phyloP scores from a whole-genome alignment of 1,140 invertebrate genomes.

The Portunus trituberculatus region DNA sequence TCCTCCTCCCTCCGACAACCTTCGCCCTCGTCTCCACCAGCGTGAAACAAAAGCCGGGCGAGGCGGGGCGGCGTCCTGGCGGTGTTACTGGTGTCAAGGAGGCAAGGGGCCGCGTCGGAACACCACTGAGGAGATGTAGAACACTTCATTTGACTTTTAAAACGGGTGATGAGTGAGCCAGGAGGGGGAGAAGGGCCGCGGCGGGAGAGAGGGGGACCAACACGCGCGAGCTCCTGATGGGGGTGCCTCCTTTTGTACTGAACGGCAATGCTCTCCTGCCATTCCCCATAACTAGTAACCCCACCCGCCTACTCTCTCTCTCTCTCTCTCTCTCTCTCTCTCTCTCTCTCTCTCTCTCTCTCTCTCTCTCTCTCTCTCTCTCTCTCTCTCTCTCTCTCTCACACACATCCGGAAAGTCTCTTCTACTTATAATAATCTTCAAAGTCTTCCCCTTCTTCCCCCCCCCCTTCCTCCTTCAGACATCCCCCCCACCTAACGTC shows the following conservation, averaged over 20 bases:
- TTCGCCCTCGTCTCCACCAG: slow-evolving; percentile 16
- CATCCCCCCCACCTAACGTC: too few relatives aligned
- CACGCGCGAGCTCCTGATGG: not conserved
- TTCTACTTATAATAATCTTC: too few relatives aligned
- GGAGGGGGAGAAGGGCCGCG: not conserved
- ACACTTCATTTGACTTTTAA: slow-evolving; percentile 23
- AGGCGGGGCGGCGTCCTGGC: not conserved
- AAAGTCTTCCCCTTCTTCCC: not conserved
- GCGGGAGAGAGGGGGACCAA: not conserved
- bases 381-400: not conserved
- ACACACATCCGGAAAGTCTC: not conserved
- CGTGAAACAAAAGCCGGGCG: slow-evolving; percentile 9
- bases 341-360: not conserved
- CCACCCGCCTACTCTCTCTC: slow-evolving; percentile 26
- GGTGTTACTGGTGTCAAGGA: not conserved
- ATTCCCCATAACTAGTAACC: not conserved
- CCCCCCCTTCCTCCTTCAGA: too few relatives aligned
- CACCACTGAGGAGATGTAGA: not conserved
- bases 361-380: not conserved
- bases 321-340: not conserved
- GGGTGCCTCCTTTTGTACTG: not conserved
- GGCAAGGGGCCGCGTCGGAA: not conserved
- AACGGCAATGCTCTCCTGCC: too few relatives aligned
- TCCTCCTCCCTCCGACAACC: slow-evolving; percentile 5
- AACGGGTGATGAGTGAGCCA: not conserved